Conservation (phyloP, 2,113 vertebrate species). For the Eptesicus fuscus region DNA sequence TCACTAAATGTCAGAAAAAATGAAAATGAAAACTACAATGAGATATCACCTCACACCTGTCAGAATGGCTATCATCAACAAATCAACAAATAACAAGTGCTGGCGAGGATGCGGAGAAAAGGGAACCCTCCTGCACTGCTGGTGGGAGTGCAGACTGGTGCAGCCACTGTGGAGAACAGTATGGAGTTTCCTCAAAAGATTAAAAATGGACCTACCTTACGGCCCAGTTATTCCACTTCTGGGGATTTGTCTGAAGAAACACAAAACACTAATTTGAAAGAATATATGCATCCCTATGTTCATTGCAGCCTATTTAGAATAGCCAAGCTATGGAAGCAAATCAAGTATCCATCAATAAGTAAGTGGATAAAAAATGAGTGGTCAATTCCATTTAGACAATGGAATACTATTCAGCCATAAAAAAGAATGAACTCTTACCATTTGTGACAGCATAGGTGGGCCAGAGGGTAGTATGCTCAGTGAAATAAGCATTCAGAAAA, state of each 20-base stretch:
- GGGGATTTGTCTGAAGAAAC: not conserved
- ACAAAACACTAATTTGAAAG: not conserved
- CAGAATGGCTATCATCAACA: not conserved
- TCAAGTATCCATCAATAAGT: not conserved
- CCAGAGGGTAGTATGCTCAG: not conserved
- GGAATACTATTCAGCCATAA: not conserved
- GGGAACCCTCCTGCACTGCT: not conserved
- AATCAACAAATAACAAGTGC: not conserved
- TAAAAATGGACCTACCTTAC: not conserved
- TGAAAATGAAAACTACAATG: not conserved
- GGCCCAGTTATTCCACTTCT: not conserved
- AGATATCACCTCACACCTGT: not conserved
- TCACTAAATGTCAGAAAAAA: not conserved
- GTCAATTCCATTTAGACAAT: not conserved
- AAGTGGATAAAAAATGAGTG: not conserved
- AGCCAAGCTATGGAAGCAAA: not conserved
- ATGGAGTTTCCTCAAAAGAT: not conserved
- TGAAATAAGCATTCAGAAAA: not conserved
- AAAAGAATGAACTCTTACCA: not conserved
- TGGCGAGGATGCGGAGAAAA: not conserved
- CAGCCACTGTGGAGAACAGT: not conserved
- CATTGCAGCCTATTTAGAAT: not conserved
- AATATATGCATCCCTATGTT: not conserved
- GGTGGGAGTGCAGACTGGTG: not conserved
- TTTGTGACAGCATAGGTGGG: not conserved